These are phyloP conservation scores for Amblyjoppa proteus DNA, from an alignment of 2,888 invertebrate species.

Conservation along the genomic window DNA sequence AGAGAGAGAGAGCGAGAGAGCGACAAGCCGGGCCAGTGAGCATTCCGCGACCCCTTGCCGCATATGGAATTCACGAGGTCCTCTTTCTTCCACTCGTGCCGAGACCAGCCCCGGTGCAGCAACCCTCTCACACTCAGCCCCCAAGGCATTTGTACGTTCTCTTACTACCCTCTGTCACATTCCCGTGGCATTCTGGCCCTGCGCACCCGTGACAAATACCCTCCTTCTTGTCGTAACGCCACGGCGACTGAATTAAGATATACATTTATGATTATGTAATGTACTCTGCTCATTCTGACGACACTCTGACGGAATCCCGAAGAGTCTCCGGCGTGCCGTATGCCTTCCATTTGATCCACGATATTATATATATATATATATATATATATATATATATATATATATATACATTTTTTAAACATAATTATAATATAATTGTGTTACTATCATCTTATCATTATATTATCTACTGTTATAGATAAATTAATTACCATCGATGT, in stretches of 20 bases:
- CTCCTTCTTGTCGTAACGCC: constrained; percentile 53
- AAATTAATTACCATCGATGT: too few species aligned
- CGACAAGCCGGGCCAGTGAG: constrained; percentile 56
- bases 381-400: background rate
- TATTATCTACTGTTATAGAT: too few species aligned
- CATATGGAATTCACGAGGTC: constrained; percentile 66
- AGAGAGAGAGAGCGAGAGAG: constrained; percentile 23
- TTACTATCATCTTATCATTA: too few species aligned
- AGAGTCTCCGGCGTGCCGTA: constrained; percentile 17
- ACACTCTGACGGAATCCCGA: constrained; percentile 10
- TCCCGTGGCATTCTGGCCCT: constrained; percentile 30
- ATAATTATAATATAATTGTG: too few species aligned
- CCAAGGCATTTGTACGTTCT: background rate
- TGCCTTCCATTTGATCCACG: background rate
- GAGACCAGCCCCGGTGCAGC: constrained; percentile 8
- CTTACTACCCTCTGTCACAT: constrained; percentile 16
- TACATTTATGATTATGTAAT: constrained; percentile 62
- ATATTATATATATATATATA: background rate
- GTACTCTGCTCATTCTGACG: constrained; percentile 41
- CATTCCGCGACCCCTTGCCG: constrained; percentile 62
- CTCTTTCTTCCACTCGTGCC: constrained; percentile 46
- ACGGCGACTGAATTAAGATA: constrained; percentile 60
- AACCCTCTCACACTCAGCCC: background rate
- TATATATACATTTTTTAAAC: background rate
- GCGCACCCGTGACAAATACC: constrained; percentile 55